phyloP scores from a whole-genome alignment of 2,888 invertebrate genomes.

The Eupeodes latifasciatus region DNA sequence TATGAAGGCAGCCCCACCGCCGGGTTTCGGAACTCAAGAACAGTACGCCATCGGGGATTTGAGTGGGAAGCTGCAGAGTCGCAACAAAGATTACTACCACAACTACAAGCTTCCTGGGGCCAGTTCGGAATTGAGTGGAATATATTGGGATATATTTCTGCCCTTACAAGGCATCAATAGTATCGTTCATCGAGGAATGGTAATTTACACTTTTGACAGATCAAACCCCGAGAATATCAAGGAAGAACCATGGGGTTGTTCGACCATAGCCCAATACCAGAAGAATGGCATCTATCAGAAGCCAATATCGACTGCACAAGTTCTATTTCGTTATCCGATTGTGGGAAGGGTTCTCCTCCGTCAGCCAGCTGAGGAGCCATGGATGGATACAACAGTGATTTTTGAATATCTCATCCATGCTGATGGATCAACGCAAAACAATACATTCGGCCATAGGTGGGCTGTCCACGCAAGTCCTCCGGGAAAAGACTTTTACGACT shows the following conservation, averaged over 20 bases:
- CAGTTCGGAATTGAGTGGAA: constrained; percentile 89
- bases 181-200: constrained; percentile 91
- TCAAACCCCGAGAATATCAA: constrained; percentile 80
- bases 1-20: constrained; percentile 87
- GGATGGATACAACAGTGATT: constrained; percentile 93
- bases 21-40: constrained; percentile 91
- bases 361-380: constrained; percentile 91
- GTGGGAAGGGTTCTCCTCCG: constrained; percentile 93
- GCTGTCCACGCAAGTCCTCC: constrained; percentile 91
- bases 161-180: constrained; percentile 92
- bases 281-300: constrained; percentile 88
- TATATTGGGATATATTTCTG: constrained; percentile 93
- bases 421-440: constrained; percentile 92
- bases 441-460: constrained; percentile 92
- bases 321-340: constrained; percentile 93
- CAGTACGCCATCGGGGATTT: constrained; percentile 96
- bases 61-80: constrained; percentile 92
- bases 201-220: constrained; percentile 81
- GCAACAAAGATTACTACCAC: constrained; percentile 89
- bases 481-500: constrained; percentile 95
- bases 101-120: constrained; percentile 88
- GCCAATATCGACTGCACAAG: constrained; percentile 91
- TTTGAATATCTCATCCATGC: constrained; percentile 94
- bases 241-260: constrained; percentile 85
- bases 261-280: constrained; percentile 87